A percentile compares a stretch with the other conserved stretches of the same genome.
These are phyloP conservation scores for Drosophila mojavensis DNA, from an alignment of 1,140 invertebrate genomes.

Conservation along the genomic window DNA sequence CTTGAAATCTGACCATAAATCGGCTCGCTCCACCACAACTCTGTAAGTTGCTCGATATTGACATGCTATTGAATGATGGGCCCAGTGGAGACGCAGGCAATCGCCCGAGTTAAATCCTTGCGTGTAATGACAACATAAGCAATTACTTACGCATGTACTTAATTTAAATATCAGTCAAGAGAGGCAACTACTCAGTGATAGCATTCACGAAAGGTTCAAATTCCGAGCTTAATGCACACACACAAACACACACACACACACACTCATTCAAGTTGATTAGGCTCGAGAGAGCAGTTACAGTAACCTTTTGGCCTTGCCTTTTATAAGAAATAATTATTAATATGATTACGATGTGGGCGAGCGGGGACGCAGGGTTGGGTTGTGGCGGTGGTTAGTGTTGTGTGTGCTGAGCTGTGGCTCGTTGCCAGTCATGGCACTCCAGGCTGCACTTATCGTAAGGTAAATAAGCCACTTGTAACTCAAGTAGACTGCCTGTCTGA, in stretches of 20 bases:
- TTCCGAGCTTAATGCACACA: slow-evolving; percentile 16
- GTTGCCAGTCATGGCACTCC: slow-evolving; percentile 70
- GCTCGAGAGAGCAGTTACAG: slow-evolving; percentile 59
- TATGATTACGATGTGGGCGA: slow-evolving; percentile 55
- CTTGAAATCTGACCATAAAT: slow-evolving; percentile 42
- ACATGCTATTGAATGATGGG: slow-evolving; percentile 56
- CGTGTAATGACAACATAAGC: slow-evolving; percentile 48
- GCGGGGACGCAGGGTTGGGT: not conserved
- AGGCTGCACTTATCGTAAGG: slow-evolving; percentile 79
- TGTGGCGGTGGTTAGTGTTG: not conserved
- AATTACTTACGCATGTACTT: slow-evolving; percentile 41
- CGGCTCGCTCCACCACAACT: not conserved
- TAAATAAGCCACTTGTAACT: slow-evolving; percentile 81
- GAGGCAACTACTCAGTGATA: slow-evolving; percentile 14
- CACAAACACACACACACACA: not conserved
- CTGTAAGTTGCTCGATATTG: slow-evolving; percentile 21
- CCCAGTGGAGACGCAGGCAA: not conserved
- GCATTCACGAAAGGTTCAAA: slow-evolving; percentile 5
- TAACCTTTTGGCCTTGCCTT: slow-evolving; percentile 42
- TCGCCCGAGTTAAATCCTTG: slow-evolving; percentile 27
- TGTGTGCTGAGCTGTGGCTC: slow-evolving; percentile 3
- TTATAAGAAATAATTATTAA: slow-evolving; percentile 71
- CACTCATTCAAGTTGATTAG: slow-evolving; percentile 59
- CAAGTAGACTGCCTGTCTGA: slow-evolving; percentile 53
- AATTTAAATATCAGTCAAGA: slow-evolving; percentile 31